Base-by-base conservation (phyloP, 2,888 invertebrate species). In the Tenthredo scrophulariae region DNA sequence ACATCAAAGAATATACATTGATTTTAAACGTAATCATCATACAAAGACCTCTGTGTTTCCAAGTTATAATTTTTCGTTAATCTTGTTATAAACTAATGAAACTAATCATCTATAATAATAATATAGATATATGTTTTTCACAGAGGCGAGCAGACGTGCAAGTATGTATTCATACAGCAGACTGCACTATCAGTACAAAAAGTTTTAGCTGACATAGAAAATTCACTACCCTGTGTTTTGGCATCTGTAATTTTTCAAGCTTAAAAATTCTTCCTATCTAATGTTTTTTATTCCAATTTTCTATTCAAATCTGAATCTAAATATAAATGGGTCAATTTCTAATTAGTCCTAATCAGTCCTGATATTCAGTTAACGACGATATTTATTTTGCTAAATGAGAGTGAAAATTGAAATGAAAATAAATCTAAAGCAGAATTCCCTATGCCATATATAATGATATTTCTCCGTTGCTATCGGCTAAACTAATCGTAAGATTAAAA, bases 111-210 rank as follows among this genome's bases (percentile, higher is more conserved):
- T 40, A 18, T 70, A 4, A 40, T 72, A 72, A 40, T 22, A 9
- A 67, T 67, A 43, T 43, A 70, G n/a, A 9, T 40, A 10, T 22
- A 40, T 43, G 37, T 22, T 72, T 40, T 29, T 33, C 67, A 26
- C 29, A 67, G 67, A 67, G 26, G 33, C 29, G 67, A 67, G 67
- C 67, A 67, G 33, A 67, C 26, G 33, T 33, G 67, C 67, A 67
- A 67, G 33, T 33, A 67, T 67, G 6, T 18, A 67, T 67, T 67
- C 33, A 67, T 67, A 67, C 67, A 33, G 37, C 72, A 40, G 72
- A 74, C 37, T 37, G 37, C 72, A 74, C 43, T 74, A 43, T 74
- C 40, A 43, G 50, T 77, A 77, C 75, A 77, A 77, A 77, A 46
- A 9, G 40, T 50, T 77, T 77, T 43, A 43, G 40, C 43, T n/a